Percentiles rank a stretch among this genome's conserved stretches.
phyloP scores from a whole-genome alignment of 2,888 invertebrate species.

The Phymatocera aterrima region DNA sequence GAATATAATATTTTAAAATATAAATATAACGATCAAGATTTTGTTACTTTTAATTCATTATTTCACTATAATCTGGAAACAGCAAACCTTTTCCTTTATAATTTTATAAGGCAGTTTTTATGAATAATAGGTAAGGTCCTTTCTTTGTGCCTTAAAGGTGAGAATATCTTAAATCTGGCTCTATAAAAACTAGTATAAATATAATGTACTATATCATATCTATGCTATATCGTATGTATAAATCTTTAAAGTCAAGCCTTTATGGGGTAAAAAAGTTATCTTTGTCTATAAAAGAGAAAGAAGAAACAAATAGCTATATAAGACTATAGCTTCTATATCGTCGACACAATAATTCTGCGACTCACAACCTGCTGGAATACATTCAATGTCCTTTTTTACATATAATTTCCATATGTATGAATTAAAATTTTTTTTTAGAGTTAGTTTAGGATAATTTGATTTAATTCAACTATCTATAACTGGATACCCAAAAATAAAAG shows the following conservation, averaged over 20 bases:
- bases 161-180: neutral
- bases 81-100: too few relatives aligned
- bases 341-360: slow-evolving; percentile 14
- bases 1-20: slow-evolving; percentile 56
- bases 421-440: neutral
- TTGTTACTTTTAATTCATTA: slow-evolving; percentile 52
- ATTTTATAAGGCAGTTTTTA: slow-evolving; percentile 4
- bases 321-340: slow-evolving; percentile 39
- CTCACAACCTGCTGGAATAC: slow-evolving; percentile 17
- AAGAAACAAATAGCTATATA: neutral
- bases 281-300: neutral
- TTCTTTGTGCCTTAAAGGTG: neutral
- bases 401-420: neutral
- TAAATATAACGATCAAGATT: slow-evolving; percentile 58
- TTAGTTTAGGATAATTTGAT: slow-evolving; percentile 9
- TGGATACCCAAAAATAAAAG: too few relatives aligned
- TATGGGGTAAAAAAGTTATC: slow-evolving; percentile 1
- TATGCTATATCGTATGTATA: neutral
- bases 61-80: too few relatives aligned
- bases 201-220: neutral
- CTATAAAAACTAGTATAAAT: slow-evolving; percentile 21
- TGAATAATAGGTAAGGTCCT: neutral
- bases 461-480: too few relatives aligned
- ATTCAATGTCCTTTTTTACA: neutral
- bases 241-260: neutral